Evolutionary conservation across 2,113 vertebrate genomes (phyloP).

Genomic region (Bagarius yarrelli): DNA sequence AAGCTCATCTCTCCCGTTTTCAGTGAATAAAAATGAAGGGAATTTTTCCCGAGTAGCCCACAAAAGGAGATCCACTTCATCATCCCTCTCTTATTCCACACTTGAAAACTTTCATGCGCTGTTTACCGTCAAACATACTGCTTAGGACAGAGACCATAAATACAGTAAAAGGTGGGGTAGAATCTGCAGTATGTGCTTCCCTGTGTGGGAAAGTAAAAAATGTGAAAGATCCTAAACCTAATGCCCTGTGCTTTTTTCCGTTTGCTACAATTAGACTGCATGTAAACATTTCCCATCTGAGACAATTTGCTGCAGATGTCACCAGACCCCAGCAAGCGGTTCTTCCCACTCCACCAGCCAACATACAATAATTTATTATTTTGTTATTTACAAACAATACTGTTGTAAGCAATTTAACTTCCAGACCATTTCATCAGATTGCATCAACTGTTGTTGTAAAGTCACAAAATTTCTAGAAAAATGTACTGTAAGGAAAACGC

Average conservation of each 20-base stretch:
- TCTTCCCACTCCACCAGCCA: background rate
- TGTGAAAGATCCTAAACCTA: conserved; percentile 9
- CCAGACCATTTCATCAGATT: conserved; percentile 7
- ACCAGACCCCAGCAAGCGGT: background rate
- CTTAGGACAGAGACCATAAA: conserved; percentile 1
- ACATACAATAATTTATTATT: background rate
- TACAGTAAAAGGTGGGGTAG: background rate
- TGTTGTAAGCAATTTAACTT: conserved; percentile 7
- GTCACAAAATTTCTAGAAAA: background rate
- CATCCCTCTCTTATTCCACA: background rate
- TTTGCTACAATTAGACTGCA: background rate
- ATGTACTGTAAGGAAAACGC: background rate
- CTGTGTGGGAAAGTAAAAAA: conserved; percentile 12
- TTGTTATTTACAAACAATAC: conserved; percentile 16
- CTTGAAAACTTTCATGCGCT: background rate
- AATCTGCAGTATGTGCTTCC: background rate
- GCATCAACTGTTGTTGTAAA: background rate
- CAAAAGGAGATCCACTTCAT: background rate
- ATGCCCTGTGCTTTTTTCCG: conserved; percentile 7
- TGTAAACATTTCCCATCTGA: background rate
- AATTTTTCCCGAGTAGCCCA: conserved; percentile 6
- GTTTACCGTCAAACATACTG: background rate
- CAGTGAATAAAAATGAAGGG: background rate
- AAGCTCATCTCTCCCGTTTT: conserved; percentile 1
- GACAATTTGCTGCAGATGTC: conserved; percentile 1